Base-by-base conservation (phyloP, 2,888 invertebrate species). In the Ferdinandea cuprea region DNA sequence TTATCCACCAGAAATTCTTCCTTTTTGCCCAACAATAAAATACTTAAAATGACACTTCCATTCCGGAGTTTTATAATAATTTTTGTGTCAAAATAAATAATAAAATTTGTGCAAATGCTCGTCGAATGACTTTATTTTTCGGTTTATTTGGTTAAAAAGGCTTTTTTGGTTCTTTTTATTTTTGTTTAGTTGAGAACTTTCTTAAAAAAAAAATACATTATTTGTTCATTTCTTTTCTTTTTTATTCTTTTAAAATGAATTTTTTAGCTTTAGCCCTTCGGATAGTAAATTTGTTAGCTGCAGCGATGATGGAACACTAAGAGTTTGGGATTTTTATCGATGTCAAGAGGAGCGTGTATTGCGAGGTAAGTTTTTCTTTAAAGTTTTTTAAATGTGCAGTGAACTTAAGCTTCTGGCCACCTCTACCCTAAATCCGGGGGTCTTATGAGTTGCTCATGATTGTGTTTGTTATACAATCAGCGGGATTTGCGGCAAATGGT, bases 271-370 rank as follows among this genome's bases (percentile, higher is more conserved):
- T 94, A 98, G 99, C 93, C 99, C 99, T 68, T 96, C 97, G 90
- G 99, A 99, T 93, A 95, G 95, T 90, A 99, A 99, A 93, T 97
- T 99, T 93, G 99, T 98, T 28, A 98, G 99, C 76, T 99, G 99
- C 93, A 99, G 99, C 79, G 99, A 99, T 92, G 99, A 99, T 92
- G 99, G 99, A 86, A 99, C 99, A 15, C 94, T 99, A 85, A 93
- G 99, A 88, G 96, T 99, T 89, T 99, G 99, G 97, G 99, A 99
- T 92, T 99, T 99, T 92, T 95, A 97, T 90, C 95, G 97, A 87
- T 97, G 97, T 91, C 95, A 96, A 89, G 99, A 99, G 93, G 99
- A 99, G 92, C 94, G 96, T 89, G 97, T 99, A 88, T 92, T 97
- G 56, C 92, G 97, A 92, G 97, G 95, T 94, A 92, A 89, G 88